These are phyloP conservation scores for Colossoma macropomum DNA, from an alignment of 2,113 vertebrate species.

Conservation along the genomic window DNA sequence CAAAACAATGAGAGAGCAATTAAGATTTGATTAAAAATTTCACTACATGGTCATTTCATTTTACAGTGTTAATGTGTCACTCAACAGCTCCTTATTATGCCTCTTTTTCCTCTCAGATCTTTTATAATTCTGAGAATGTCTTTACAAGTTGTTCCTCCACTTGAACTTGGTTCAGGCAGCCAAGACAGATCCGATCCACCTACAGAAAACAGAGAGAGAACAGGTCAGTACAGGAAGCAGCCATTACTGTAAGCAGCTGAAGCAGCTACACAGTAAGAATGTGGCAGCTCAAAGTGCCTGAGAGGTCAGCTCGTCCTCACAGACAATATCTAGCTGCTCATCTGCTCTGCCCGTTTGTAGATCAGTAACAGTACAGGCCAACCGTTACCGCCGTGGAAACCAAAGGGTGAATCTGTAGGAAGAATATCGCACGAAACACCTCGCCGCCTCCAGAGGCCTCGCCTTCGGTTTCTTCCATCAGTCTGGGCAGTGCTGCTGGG, in stretches of 20 bases:
- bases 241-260: not conserved
- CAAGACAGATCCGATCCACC: too few species aligned
- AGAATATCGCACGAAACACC: slow-evolving; percentile 14
- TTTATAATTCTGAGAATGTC: too few species aligned
- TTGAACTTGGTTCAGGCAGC: too few species aligned
- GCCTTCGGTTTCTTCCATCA: not conserved
- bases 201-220: too few species aligned
- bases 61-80: too few species aligned
- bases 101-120: too few species aligned
- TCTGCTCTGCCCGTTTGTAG: slow-evolving; percentile 71
- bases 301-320: slow-evolving; percentile 62
- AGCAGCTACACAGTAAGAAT: not conserved
- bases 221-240: not conserved
- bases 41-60: too few species aligned
- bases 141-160: too few species aligned
- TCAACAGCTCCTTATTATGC: too few species aligned
- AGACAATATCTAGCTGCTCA: slow-evolving; percentile 67
- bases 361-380: not conserved
- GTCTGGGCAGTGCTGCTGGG: not conserved
- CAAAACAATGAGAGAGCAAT: too few species aligned
- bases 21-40: too few species aligned
- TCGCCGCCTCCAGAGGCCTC: not conserved
- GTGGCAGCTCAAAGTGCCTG: slow-evolving; percentile 66
- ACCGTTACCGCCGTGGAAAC: slow-evolving; percentile 6
- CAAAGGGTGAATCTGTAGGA: not conserved